These are phyloP conservation scores for Pristionchus pacificus DNA, from an alignment of 1,140 invertebrate species.

Conservation along the genomic window DNA sequence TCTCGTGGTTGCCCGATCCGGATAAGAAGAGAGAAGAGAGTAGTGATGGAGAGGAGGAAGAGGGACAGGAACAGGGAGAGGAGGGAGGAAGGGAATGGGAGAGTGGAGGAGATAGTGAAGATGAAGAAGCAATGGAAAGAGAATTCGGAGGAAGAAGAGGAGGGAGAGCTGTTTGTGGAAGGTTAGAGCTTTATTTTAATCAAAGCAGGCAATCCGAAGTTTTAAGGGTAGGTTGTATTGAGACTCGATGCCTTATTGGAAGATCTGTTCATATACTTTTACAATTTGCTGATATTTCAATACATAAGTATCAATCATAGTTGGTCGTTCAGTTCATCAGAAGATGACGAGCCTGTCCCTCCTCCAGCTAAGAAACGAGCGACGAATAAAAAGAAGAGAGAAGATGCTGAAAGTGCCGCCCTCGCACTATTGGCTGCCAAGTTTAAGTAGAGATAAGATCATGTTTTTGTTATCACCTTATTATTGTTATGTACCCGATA, in stretches of 20 bases:
- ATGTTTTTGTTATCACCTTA: too few species aligned
- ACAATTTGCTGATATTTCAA: too few species aligned
- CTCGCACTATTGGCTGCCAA: constrained; percentile 19
- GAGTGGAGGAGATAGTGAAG: neutral
- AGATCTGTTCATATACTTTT: too few species aligned
- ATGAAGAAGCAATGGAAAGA: constrained; percentile 13
- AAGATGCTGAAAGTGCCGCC: constrained; percentile 28
- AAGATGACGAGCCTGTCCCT: constrained; percentile 18
- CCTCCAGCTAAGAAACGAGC: neutral
- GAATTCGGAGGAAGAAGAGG: constrained; percentile 23
- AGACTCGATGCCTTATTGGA: too few species aligned
- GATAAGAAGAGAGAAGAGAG: constrained; percentile 18
- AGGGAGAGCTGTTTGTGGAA: too few species aligned
- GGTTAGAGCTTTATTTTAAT: constrained; percentile 12
- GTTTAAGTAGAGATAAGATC: too few species aligned
- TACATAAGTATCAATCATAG: too few species aligned
- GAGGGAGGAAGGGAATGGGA: neutral
- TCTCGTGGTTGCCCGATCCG: constrained; percentile 44
- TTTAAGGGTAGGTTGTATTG: too few species aligned
- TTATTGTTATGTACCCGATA: too few species aligned
- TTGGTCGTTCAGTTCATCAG: too few species aligned
- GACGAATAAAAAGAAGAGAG: constrained; percentile 10
- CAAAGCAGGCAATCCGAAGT: too few species aligned
- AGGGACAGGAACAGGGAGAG: neutral
- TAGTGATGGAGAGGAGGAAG: constrained; percentile 7